Conservation (phyloP, 2,113 vertebrate genomes). For the Ancistrus triradiatus region DNA sequence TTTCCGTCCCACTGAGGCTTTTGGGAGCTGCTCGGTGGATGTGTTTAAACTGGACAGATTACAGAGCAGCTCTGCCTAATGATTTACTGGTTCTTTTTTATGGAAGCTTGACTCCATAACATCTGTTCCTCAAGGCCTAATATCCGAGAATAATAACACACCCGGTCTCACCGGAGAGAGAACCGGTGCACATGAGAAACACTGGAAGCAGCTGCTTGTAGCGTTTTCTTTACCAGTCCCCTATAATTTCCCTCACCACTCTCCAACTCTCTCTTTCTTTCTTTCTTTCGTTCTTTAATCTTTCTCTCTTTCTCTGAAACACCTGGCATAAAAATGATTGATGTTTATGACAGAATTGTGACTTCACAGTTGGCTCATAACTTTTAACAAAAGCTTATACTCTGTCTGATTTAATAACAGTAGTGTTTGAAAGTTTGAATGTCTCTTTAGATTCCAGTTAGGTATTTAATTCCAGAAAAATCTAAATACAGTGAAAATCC, state of each 20-base stretch:
- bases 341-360: background rate
- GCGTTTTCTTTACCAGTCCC: conserved; percentile 20
- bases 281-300: too few relatives aligned
- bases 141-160: conserved; percentile 45
- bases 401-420: too few relatives aligned
- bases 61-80: conserved; percentile 27
- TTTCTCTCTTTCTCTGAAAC: background rate
- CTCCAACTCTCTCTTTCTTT: conserved; percentile 7
- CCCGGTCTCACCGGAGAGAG: conserved; percentile 28
- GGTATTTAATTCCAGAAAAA: too few relatives aligned
- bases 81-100: conserved; percentile 35
- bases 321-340: conserved; percentile 30
- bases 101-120: conserved; percentile 35
- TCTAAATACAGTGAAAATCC: too few relatives aligned
- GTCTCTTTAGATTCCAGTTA: too few relatives aligned
- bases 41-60: conserved; percentile 49
- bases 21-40: background rate
- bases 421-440: too few relatives aligned
- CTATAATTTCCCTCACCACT: conserved; percentile 34
- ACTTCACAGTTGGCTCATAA: too few relatives aligned
- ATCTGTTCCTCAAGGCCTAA: conserved; percentile 43
- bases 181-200: conserved; percentile 12
- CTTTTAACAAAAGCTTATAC: too few relatives aligned
- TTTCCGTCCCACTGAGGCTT: conserved; percentile 21
- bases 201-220: conserved; percentile 35